Evolutionary conservation across 1,140 invertebrate species (phyloP).

Genomic region (Contarinia nasturtii): DNA sequence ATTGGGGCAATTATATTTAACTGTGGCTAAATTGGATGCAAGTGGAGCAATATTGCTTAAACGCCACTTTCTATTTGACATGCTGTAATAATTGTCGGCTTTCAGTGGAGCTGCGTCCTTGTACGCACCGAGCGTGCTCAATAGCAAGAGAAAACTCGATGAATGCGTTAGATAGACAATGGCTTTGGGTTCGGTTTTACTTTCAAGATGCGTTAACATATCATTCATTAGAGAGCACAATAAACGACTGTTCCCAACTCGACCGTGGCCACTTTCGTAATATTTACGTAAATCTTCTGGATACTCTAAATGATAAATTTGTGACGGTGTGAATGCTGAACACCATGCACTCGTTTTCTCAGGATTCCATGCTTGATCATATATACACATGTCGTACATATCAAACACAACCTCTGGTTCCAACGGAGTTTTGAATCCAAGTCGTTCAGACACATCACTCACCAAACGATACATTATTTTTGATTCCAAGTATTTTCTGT

Average conservation of each 20-base stretch:
- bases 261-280: slow-evolving; percentile 38
- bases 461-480: slow-evolving; percentile 13
- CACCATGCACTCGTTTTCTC: slow-evolving; percentile 44
- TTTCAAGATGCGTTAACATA: slow-evolving; percentile 29
- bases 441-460: slow-evolving; percentile 12
- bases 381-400: slow-evolving; percentile 47
- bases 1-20: slow-evolving; percentile 20
- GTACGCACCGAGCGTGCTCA: slow-evolving; percentile 40
- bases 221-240: slow-evolving; percentile 40
- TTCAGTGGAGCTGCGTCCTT: slow-evolving; percentile 38
- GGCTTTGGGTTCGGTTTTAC: slow-evolving; percentile 22
- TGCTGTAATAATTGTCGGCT: slow-evolving; percentile 38
- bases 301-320: slow-evolving; percentile 40
- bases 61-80: slow-evolving; percentile 35
- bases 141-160: slow-evolving; percentile 31
- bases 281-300: slow-evolving; percentile 40
- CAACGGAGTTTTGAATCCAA: slow-evolving; percentile 8
- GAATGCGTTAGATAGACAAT: slow-evolving; percentile 51
- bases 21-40: slow-evolving; percentile 48
- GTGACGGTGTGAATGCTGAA: slow-evolving; percentile 32
- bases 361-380: slow-evolving; percentile 42
- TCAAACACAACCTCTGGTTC: neutral
- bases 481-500: slow-evolving; percentile 10
- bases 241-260: slow-evolving; percentile 28
- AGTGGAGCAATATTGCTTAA: slow-evolving; percentile 48